Base-by-base conservation (phyloP, 2,888 invertebrate species). In the Aleiodes alternator region DNA sequence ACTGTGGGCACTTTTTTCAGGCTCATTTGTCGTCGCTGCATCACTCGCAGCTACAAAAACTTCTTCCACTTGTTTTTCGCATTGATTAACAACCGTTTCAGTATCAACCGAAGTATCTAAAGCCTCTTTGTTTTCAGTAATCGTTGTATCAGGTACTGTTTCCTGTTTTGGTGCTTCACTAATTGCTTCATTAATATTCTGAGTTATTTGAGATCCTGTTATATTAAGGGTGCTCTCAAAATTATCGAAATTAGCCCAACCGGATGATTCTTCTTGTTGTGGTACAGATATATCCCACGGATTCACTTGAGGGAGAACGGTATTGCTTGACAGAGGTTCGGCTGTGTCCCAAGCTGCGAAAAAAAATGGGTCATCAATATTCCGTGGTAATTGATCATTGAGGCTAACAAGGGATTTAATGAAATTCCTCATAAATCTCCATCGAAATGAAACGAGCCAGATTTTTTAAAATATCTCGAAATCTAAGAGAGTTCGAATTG, bases 181-280 rank as follows among this genome's bases (percentile, higher is more conserved):
- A 31, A 64, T 57, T 14, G 61, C 29, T 4, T 68, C 59, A 11
- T 59, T 23, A 1, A 31, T 4, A 61, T 51, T 66, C 55, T 59
- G 29, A 8, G 59, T 6, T 16, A 59, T 69, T 14, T 53, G n/a
- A 14, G 72, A 56, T 12, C 38, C 14, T 2, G 57, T 23, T 69
- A 43, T 81, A 73, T 75, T 84, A 48, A 85, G 78, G 7, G 83
- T 78, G 57, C 81, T 84, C 11, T 87, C 87, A 43, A 87, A 87
- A 78, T 85, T 86, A 61, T 88, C 87, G 77, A 89, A 88, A 80
- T 89, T 88, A 23, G 89, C 89, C 89, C 89, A 89, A 38, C 85
- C 87, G 6, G 86, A 82, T n/a, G 85, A 84, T 70, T 87, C 86
- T 38, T 84, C 79, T 3, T 31, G n/a, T 16, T 68, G 68, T 29